Conservation (phyloP, 2,113 vertebrate genomes). For the Poecilia latipinna region DNA sequence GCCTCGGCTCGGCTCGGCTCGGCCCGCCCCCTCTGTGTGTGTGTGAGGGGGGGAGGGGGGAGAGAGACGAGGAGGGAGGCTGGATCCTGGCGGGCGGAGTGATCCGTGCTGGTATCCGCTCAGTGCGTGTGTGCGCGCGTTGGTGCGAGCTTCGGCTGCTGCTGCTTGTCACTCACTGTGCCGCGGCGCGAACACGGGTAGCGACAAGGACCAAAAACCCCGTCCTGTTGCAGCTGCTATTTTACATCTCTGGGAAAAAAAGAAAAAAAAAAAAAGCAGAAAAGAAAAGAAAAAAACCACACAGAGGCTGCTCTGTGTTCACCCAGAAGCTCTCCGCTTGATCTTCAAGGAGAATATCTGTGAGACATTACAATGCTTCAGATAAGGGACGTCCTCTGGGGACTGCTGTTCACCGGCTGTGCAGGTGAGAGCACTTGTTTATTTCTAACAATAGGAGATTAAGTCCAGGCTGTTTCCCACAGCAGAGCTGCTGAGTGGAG, state of each 20-base stretch:
- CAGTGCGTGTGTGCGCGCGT: conserved; percentile 69
- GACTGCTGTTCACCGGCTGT: conserved; percentile 85
- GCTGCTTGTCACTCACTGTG: conserved; percentile 90
- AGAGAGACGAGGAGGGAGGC: not conserved
- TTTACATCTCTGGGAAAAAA: conserved; percentile 21
- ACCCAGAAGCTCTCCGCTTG: conserved; percentile 38
- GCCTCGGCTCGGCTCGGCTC: conserved; percentile 45
- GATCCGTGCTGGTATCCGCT: conserved; percentile 76
- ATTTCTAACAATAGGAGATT: not conserved
- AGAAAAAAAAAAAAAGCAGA: not conserved
- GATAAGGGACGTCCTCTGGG: conserved; percentile 87
- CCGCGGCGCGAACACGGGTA: conserved; percentile 79
- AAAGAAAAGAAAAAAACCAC: too few species aligned
- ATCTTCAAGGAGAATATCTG: conserved; percentile 78
- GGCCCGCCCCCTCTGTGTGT: conserved; percentile 46
- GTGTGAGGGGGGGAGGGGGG: not conserved
- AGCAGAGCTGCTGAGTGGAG: not conserved
- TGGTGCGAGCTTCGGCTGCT: conserved; percentile 87
- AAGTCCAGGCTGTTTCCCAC: not conserved
- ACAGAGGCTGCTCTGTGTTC: conserved; percentile 39
- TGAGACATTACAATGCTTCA: conserved; percentile 88
- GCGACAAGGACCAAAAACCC: conserved; percentile 69
- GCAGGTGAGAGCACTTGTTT: conserved; percentile 83
- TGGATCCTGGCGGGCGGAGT: conserved; percentile 84
- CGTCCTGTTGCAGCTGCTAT: conserved; percentile 53